Evolutionary conservation across 2,113 vertebrate species (phyloP).

Genomic region (Scartelaos histophorus): DNA sequence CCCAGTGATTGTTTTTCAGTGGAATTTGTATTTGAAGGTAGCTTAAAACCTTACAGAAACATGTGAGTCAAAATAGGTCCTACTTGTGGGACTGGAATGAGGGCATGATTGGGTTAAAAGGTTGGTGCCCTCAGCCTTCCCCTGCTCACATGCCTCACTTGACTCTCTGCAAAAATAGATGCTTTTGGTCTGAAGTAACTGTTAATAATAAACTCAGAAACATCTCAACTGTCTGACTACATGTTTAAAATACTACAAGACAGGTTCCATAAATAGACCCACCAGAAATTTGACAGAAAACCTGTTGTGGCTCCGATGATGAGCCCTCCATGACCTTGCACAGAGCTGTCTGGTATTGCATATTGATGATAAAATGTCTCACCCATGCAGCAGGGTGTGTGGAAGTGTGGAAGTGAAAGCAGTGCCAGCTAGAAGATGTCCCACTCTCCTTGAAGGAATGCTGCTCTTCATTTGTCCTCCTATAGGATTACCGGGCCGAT

Average conservation of each 20-base stretch:
- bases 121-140: constrained; percentile 28
- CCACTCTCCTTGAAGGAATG: constrained; percentile 56
- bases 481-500: constrained; percentile 61
- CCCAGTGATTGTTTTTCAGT: constrained; percentile 63
- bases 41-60: constrained; percentile 17
- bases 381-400: constrained; percentile 9
- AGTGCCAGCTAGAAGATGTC: constrained; percentile 31
- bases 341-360: constrained; percentile 37
- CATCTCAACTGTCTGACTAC: constrained; percentile 40
- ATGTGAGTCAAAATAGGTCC: constrained; percentile 58
- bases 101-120: constrained; percentile 42
- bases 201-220: constrained; percentile 64
- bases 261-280: constrained; percentile 41
- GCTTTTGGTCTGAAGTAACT: constrained; percentile 54
- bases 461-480: constrained; percentile 59
- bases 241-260: constrained; percentile 36
- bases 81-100: constrained; percentile 33
- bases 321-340: constrained; percentile 28
- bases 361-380: constrained; percentile 52
- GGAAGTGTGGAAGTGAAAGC: constrained; percentile 4
- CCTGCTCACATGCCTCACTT: constrained; percentile 24
- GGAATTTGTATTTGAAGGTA: constrained; percentile 16
- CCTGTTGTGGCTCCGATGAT: constrained; percentile 4
- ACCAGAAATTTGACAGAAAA: constrained; percentile 23
- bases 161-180: constrained; percentile 56